A percentile compares a stretch with the other conserved stretches of the same genome.
These are phyloP conservation scores for Lacerta agilis DNA, from an alignment of 2,797 vertebrate genomes.

Conservation along the genomic window DNA sequence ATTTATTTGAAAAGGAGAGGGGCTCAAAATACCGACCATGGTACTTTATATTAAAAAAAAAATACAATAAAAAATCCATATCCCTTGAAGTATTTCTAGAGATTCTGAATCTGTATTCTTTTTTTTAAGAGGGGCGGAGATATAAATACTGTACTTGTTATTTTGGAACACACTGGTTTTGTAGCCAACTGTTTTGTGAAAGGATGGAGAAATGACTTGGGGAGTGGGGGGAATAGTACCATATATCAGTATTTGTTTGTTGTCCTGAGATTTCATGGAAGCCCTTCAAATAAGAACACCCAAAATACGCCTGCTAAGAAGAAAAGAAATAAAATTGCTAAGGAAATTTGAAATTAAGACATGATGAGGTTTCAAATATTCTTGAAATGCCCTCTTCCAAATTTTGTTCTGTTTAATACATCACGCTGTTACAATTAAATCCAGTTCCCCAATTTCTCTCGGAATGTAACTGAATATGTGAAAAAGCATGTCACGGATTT, in stretches of 20 bases:
- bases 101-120: not conserved
- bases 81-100: not conserved
- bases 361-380: not conserved
- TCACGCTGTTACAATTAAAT: not conserved
- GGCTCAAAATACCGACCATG: not conserved
- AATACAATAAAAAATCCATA: not conserved
- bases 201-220: not conserved
- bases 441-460: not conserved
- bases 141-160: not conserved
- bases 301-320: not conserved
- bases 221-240: not conserved
- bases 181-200: not conserved
- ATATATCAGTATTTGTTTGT: not conserved
- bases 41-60: not conserved
- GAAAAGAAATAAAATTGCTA: not conserved
- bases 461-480: not conserved
- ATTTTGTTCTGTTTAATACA: too few species aligned
- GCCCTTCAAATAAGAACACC: not conserved
- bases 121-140: not conserved
- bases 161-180: not conserved
- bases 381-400: not conserved
- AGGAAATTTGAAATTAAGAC: not conserved
- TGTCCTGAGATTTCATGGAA: not conserved
- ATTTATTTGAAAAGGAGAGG: not conserved
- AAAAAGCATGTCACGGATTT: not conserved